Conservation (phyloP, 2,113 vertebrate species). For the Aleadryas rufinucha region DNA sequence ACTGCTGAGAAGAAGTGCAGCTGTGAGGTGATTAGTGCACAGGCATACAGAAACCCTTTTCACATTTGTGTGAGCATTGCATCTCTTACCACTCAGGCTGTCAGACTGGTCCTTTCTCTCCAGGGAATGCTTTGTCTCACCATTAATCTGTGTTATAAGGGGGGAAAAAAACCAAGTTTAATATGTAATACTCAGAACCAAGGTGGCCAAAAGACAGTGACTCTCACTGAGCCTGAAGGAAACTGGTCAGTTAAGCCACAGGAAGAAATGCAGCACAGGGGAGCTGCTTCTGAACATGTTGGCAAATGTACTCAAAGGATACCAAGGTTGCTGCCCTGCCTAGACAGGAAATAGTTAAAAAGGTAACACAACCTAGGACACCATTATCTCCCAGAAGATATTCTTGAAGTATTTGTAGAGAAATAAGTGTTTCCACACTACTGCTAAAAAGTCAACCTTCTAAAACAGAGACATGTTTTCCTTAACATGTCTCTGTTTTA, state of each 20-base stretch:
- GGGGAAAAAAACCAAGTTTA: neutral
- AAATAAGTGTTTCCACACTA: neutral
- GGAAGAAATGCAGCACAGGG: neutral
- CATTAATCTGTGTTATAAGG: conserved; percentile 77
- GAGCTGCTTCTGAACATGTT: neutral
- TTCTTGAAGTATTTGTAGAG: neutral
- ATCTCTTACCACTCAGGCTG: conserved; percentile 75
- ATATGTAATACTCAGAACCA: neutral
- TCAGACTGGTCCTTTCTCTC: conserved; percentile 73
- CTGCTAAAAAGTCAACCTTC: neutral
- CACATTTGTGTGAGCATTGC: neutral
- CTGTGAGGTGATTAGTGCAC: neutral
- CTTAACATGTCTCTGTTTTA: too few relatives aligned
- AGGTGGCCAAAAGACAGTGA: neutral
- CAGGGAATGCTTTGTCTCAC: conserved; percentile 71
- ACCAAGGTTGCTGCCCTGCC: neutral
- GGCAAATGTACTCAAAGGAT: neutral
- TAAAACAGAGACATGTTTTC: neutral
- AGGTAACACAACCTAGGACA: neutral
- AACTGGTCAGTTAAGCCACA: neutral
- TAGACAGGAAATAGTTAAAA: neutral
- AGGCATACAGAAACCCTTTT: neutral
- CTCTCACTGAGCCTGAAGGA: neutral
- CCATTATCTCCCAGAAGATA: neutral
- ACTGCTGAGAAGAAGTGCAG: neutral